Evolutionary conservation across 2,797 vertebrate genomes (phyloP).

Genomic region (Leptodactylus fallax): DNA sequence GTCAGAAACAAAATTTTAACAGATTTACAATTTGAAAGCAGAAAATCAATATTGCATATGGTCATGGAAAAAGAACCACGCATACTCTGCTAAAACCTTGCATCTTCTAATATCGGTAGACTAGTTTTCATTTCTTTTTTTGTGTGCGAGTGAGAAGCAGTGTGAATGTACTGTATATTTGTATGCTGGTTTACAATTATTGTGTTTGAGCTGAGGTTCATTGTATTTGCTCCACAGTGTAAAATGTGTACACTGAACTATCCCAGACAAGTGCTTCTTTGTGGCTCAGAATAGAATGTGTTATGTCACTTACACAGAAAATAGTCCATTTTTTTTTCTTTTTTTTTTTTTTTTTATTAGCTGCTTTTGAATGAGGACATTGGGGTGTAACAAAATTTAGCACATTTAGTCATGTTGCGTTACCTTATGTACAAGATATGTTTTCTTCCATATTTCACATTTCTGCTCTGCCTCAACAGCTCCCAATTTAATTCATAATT

Average conservation of each 20-base stretch:
- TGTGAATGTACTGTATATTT: conserved; percentile 69
- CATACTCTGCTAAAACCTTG: conserved; percentile 61
- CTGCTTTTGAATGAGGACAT: not conserved
- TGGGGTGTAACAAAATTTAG: not conserved
- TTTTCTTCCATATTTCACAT: not conserved
- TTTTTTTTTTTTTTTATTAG: not conserved
- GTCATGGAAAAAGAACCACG: conserved; percentile 18
- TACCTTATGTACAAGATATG: not conserved
- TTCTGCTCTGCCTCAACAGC: not conserved
- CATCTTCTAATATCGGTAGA: conserved; percentile 71
- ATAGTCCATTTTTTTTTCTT: not conserved
- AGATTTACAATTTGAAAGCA: conserved; percentile 25
- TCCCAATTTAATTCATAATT: conserved; percentile 10
- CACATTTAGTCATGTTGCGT: not conserved
- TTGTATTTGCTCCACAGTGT: conserved; percentile 71
- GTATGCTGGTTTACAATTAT: conserved; percentile 73
- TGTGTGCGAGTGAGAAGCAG: conserved; percentile 73
- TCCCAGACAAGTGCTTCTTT: conserved; percentile 41
- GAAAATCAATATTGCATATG: conserved; percentile 25
- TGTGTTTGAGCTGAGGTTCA: conserved; percentile 77
- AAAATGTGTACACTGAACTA: conserved; percentile 45
- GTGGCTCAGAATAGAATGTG: conserved; percentile 34
- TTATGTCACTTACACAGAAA: conserved; percentile 14
- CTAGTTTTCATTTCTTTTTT: conserved; percentile 73
- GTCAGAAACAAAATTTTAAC: conserved; percentile 8